Conservation (phyloP, 2,888 invertebrate species). For the Parnassius apollo region DNA sequence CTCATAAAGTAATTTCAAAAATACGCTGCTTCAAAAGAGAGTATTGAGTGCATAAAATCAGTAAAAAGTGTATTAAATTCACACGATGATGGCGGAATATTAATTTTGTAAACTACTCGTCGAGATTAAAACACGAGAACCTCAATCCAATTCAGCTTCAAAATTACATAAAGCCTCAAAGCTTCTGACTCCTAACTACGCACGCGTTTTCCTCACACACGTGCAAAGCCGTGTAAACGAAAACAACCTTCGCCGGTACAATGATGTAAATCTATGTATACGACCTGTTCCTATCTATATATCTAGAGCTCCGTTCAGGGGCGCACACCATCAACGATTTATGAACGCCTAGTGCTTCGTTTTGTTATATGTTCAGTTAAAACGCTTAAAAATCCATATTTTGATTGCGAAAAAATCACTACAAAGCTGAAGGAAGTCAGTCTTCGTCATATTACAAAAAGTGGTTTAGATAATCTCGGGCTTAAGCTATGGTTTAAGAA, state of each 20-base stretch:
- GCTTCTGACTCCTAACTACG: slow-evolving; percentile 55
- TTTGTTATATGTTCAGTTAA: slow-evolving; percentile 18
- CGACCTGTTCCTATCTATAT: slow-evolving; percentile 43
- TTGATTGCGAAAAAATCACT: no score
- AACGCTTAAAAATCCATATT: background rate
- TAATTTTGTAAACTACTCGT: slow-evolving; percentile 47
- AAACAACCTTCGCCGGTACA: slow-evolving; percentile 66
- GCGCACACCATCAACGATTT: slow-evolving; percentile 40
- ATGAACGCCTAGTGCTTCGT: slow-evolving; percentile 60
- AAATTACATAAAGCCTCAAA: slow-evolving; percentile 72
- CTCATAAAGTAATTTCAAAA: slow-evolving; percentile 20
- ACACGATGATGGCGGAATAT: slow-evolving; percentile 38
- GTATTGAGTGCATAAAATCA: slow-evolving; percentile 21
- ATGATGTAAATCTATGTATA: slow-evolving; percentile 56
- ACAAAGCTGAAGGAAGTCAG: no score
- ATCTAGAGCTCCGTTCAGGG: slow-evolving; percentile 57
- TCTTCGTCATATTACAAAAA: no score
- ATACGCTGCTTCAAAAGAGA: slow-evolving; percentile 19
- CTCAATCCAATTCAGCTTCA: slow-evolving; percentile 65
- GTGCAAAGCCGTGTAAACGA: slow-evolving; percentile 56
- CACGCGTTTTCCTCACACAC: slow-evolving; percentile 41
- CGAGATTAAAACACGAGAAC: slow-evolving; percentile 50
- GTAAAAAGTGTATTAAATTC: slow-evolving; percentile 28
- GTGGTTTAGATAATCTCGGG: no score
- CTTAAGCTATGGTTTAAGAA: no score